Evolutionary conservation across 2,888 invertebrate species (phyloP).

Genomic region (Pandemis corylana): DNA sequence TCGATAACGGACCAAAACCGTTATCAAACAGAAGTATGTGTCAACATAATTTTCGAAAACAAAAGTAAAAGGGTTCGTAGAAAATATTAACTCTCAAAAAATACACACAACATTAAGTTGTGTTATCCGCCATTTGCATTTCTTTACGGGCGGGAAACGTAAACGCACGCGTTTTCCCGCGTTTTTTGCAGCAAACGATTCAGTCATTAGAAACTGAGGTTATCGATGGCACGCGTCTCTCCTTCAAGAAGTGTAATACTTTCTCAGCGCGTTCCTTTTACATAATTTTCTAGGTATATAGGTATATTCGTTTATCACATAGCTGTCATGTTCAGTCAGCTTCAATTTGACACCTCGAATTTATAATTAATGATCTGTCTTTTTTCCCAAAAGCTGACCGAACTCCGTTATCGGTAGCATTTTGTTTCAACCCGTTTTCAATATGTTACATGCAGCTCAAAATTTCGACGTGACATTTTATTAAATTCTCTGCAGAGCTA

Average conservation of each 20-base stretch:
- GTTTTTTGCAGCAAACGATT: conserved; percentile 58
- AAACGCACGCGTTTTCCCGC: conserved; percentile 66
- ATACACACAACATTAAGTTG: conserved; percentile 37
- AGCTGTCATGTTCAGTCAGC: background rate
- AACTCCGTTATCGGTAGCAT: conserved; percentile 1
- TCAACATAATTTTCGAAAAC: conserved; percentile 36
- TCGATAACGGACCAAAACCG: background rate
- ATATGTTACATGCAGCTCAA: conserved; percentile 21
- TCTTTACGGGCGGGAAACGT: conserved; percentile 69
- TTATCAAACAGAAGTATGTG: background rate
- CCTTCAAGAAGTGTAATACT: conserved; percentile 19
- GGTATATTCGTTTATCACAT: background rate
- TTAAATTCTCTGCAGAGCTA: conserved; percentile 60
- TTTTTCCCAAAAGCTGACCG: background rate
- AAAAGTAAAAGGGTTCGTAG: conserved; percentile 11
- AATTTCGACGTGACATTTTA: conserved; percentile 62
- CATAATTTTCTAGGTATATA: background rate
- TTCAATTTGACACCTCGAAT: background rate
- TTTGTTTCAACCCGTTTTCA: conserved; percentile 18
- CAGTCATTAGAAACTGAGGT: conserved; percentile 66
- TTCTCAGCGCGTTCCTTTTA: conserved; percentile 12
- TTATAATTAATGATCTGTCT: conserved; percentile 5
- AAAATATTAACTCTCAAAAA: conserved; percentile 21
- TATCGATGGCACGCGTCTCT: conserved; percentile 16
- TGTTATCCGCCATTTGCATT: conserved; percentile 67